Evolutionary conservation across 2,113 vertebrate species (phyloP).

Genomic region (Tauraco erythrolophus): DNA sequence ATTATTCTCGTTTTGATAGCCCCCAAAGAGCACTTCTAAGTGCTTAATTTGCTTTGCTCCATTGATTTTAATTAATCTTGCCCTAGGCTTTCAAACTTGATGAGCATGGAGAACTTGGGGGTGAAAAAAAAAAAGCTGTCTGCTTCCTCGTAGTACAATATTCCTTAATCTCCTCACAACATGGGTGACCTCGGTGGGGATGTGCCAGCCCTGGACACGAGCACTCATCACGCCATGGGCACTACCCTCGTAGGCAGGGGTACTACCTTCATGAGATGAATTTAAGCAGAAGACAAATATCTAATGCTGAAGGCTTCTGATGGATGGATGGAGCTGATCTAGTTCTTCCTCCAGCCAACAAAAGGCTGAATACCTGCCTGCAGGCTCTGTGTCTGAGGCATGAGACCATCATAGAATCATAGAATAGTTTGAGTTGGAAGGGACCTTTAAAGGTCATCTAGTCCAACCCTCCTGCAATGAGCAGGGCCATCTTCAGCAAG

Average conservation of each 20-base stretch:
- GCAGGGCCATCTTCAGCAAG: not conserved
- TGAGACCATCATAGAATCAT: not conserved
- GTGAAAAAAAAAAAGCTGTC: not conserved
- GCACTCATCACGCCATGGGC: not conserved
- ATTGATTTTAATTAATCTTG: conserved; percentile 76
- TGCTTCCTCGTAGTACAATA: not conserved
- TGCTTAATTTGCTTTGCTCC: conserved; percentile 70
- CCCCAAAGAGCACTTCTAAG: conserved; percentile 63
- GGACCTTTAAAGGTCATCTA: not conserved
- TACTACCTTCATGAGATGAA: not conserved
- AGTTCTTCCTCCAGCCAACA: not conserved
- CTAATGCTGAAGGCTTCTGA: not conserved
- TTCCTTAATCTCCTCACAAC: not conserved
- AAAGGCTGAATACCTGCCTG: rapidly evolving
- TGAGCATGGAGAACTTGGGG: conserved; percentile 17
- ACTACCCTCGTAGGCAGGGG: not conserved
- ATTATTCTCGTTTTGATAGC: conserved; percentile 60
- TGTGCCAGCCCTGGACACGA: not conserved
- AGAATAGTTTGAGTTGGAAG: not conserved
- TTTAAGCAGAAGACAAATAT: not conserved
- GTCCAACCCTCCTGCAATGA: not conserved
- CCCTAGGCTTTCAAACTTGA: conserved; percentile 58
- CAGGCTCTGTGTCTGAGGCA: not conserved
- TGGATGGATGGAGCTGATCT: not conserved
- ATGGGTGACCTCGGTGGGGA: rapidly evolving